Percentiles rank a stretch among this genome's conserved stretches.
Evolutionary conservation across 2,797 vertebrate genomes (phyloP).

Genomic region (Gymnoscopelus microlampas): DNA sequence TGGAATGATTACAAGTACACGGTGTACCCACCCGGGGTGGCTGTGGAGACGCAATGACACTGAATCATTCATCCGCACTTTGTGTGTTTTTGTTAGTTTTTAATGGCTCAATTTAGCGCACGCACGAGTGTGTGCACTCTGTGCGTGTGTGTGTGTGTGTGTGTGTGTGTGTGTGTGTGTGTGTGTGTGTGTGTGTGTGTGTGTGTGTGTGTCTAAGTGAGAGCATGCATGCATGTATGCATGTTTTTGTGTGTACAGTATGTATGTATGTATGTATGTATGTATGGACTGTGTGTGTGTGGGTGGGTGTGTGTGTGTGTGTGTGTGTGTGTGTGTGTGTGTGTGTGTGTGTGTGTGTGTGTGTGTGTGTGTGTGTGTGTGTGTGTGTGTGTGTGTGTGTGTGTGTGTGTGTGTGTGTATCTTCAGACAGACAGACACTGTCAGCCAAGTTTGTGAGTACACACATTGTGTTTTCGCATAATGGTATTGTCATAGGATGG

Average conservation of each 20-base stretch:
- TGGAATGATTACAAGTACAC: slow-evolving; percentile 75
- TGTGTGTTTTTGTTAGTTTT: background rate
- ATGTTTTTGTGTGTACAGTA: too few species aligned
- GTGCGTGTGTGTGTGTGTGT: background rate
- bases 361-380: slow-evolving; percentile 4
- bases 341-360: too few species aligned
- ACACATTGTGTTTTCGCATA: too few species aligned
- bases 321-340: background rate
- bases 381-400: background rate
- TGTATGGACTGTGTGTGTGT: too few species aligned
- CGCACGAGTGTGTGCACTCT: background rate
- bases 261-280: too few species aligned
- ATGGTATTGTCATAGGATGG: too few species aligned
- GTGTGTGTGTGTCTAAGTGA: background rate
- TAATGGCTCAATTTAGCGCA: too few species aligned
- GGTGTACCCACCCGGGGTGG: slow-evolving; percentile 60
- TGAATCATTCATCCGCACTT: slow-evolving; percentile 54
- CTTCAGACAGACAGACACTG: too few species aligned
- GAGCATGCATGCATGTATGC: slow-evolving; percentile 18
- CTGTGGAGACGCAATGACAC: slow-evolving; percentile 58
- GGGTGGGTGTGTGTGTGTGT: background rate
- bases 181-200: background rate
- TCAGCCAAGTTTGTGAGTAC: too few species aligned
- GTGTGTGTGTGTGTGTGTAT: too few species aligned
- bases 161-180: background rate